These are phyloP conservation scores for Clarias macrocephalus DNA, from an alignment of 2,113 vertebrate genomes.

Conservation along the genomic window DNA sequence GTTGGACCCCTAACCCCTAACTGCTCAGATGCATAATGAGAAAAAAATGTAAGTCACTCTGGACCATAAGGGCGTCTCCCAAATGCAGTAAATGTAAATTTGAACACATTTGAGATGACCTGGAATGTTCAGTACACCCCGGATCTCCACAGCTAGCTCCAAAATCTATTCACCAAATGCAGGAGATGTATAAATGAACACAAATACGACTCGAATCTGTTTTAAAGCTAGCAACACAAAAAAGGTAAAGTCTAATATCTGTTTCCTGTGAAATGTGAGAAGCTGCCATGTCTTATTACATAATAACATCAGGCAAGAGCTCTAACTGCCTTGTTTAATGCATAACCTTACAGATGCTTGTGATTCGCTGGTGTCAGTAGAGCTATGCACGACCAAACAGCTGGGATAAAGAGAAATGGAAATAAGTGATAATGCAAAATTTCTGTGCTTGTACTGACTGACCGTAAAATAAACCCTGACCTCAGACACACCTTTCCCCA, in stretches of 20 bases:
- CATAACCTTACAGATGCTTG: neutral
- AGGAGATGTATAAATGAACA: neutral
- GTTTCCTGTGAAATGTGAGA: neutral
- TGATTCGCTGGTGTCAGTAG: neutral
- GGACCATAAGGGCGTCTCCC: too few relatives aligned
- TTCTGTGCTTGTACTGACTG: neutral
- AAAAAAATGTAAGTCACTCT: too few relatives aligned
- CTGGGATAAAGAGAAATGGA: slow-evolving; percentile 2
- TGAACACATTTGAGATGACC: neutral
- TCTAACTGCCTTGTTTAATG: neutral
- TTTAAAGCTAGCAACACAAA: neutral
- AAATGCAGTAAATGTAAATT: too few relatives aligned
- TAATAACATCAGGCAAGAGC: neutral
- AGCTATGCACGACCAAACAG: neutral
- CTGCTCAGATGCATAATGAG: too few relatives aligned
- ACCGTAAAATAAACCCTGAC: slow-evolving; percentile 3
- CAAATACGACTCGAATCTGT: neutral
- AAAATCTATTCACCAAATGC: neutral
- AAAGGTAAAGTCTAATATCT: neutral
- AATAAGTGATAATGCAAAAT: neutral
- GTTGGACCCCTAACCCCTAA: too few relatives aligned
- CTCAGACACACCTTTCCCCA: slow-evolving; percentile 23
- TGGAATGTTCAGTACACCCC: neutral
- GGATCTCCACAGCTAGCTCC: neutral
- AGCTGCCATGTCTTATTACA: neutral